phyloP scores from a whole-genome alignment of 1,140 invertebrate species.

The Papilio polytes region DNA sequence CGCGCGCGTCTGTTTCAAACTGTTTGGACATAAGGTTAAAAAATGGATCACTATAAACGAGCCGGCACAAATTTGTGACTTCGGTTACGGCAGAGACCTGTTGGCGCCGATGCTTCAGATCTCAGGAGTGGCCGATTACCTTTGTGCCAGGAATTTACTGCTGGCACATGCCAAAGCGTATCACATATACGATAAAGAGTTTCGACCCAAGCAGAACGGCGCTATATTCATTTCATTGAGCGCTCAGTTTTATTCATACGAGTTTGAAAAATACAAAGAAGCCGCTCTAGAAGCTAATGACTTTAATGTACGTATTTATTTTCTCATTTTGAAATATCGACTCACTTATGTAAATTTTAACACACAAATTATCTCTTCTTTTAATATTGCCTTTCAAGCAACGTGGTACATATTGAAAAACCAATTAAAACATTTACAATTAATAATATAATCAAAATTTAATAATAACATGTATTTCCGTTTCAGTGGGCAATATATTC shows the following conservation, averaged over 20 bases:
- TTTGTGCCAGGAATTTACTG: slow-evolving; percentile 56
- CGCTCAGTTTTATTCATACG: slow-evolving; percentile 72
- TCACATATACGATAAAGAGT: slow-evolving; percentile 82
- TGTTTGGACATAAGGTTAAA: slow-evolving; percentile 86
- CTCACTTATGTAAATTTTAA: no score
- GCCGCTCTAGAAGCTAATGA: slow-evolving; percentile 76
- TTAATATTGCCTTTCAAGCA: no score
- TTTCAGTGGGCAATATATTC: slow-evolving; percentile 64
- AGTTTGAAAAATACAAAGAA: slow-evolving; percentile 69
- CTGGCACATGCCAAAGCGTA: slow-evolving; percentile 71
- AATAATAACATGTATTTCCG: no score
- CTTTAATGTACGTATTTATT: slow-evolving; percentile 58
- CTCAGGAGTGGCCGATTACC: slow-evolving; percentile 79
- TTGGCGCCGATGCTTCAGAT: slow-evolving; percentile 74
- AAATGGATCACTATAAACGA: slow-evolving; percentile 76
- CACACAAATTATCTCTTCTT: no score
- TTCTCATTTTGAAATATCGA: neutral
- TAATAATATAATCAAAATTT: neutral
- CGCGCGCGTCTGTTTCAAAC: slow-evolving; percentile 84
- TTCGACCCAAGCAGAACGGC: slow-evolving; percentile 57
- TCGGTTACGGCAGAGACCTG: slow-evolving; percentile 83
- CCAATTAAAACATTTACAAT: neutral
- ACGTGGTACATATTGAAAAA: neutral
- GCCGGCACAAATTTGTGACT: slow-evolving; percentile 85
- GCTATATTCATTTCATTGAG: slow-evolving; percentile 81